Evolutionary conservation across 2,888 invertebrate species (phyloP).

Genomic region (Marasmarcha lunaedactyla): DNA sequence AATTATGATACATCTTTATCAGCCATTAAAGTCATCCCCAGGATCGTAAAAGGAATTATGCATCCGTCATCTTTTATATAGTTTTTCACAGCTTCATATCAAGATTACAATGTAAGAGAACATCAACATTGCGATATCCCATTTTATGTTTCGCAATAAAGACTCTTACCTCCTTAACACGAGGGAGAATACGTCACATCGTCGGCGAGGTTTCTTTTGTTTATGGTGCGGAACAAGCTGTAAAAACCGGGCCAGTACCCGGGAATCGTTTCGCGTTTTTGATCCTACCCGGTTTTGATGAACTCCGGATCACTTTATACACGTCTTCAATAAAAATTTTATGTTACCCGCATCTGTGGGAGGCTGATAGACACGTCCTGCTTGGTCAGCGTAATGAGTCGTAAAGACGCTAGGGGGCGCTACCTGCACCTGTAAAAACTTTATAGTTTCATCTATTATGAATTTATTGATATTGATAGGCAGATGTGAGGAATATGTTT

Average conservation of each 20-base stretch:
- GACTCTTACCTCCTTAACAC: conserved; percentile 40
- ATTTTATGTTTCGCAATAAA: conserved; percentile 37
- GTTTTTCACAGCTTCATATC: too few species aligned
- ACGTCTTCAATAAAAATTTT: conserved; percentile 55
- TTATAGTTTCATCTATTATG: too few species aligned
- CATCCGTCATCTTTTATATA: too few species aligned
- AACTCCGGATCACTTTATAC: conserved; percentile 54
- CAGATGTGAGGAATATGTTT: too few species aligned
- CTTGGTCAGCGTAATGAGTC: conserved; percentile 60
- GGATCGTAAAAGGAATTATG: too few species aligned
- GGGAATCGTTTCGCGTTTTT: conserved; percentile 33
- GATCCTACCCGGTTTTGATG: conserved; percentile 30
- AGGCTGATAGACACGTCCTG: conserved; percentile 20
- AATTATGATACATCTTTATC: too few species aligned
- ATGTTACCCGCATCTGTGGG: conserved; percentile 34
- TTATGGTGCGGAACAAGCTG: conserved; percentile 65
- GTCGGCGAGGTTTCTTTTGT: conserved; percentile 49
- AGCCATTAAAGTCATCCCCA: too few species aligned
- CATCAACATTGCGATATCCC: conserved; percentile 1
- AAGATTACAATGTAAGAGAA: conserved; percentile 3
- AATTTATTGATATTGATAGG: too few species aligned
- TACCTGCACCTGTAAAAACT: not conserved
- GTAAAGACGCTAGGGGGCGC: conserved; percentile 29
- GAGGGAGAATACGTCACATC: conserved; percentile 44
- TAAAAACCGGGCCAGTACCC: conserved; percentile 43